Evolutionary conservation across 2,113 vertebrate species (phyloP), one percentile per base, ranked within the genome.

Genomic region (Tragelaphus buxtoni): DNA sequence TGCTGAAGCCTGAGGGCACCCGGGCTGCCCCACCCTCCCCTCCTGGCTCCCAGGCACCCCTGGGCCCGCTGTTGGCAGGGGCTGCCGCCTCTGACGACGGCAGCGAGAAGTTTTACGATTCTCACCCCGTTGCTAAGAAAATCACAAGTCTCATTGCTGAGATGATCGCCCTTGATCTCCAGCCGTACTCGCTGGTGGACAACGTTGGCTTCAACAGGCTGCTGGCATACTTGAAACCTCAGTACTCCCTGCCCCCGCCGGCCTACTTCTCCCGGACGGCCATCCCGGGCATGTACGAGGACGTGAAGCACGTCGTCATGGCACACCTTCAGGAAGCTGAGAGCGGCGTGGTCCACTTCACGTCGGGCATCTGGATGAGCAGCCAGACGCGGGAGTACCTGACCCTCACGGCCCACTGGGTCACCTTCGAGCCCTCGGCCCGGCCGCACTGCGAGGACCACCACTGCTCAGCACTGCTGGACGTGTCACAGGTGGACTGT

Each of bases 161-260:
- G 99, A 99, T 99, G 99, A 99, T 99, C 98, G 99, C 99, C 99
- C 99, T 99, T 98, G 99, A 99, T 98, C 99, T 99, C 97, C 99
- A 99, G 99, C 99, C 99, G 97, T 99, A 99, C 98, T 99, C 99
- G 80, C 97, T 99, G 97, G 99, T 99, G 96, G 99, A 99, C 98
- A 99, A 99, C 49, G 96, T 99, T 97, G 99, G 99, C 98, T 99
- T 99, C 95, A 99, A 98, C 98, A 98, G 99, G 98, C 99, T 99
- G 98, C 99, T 99, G 18, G 99, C 99, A 98, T 99, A 99, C 98
- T 99, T 99, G 98, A 99, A 99, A 98, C 99, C 99, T 97, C 99
- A 99, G 97, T 99, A 99, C 99, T 99, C 99, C 92, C 96, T 99
- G 94, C 99, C 99, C 92, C 98, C 99, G 28, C 99, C 99, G 22